Conservation (phyloP, 2,797 vertebrate species). For the Mionectes olivaceus region DNA sequence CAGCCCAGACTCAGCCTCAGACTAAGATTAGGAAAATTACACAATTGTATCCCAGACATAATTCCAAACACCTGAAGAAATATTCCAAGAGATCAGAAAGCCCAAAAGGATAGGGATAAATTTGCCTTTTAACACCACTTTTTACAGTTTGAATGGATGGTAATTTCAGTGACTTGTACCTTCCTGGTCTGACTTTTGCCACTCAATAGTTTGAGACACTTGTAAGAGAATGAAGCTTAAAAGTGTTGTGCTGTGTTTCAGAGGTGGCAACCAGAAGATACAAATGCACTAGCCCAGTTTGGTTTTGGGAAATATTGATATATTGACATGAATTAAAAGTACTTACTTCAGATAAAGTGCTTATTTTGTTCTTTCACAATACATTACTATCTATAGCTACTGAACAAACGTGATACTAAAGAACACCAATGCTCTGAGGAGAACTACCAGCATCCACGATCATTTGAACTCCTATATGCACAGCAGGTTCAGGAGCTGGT, state of each 20-base stretch:
- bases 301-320: neutral
- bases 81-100: neutral
- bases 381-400: neutral
- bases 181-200: neutral
- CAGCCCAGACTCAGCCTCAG: neutral
- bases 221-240: neutral
- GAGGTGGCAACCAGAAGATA: neutral
- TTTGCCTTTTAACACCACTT: neutral
- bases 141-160: neutral
- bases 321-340: neutral
- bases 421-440: neutral
- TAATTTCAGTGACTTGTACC: neutral
- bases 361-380: neutral
- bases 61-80: neutral
- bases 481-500: neutral
- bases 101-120: neutral
- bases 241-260: neutral
- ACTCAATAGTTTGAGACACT: neutral
- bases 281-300: neutral
- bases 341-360: neutral
- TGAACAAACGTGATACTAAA: neutral
- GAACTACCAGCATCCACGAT: neutral
- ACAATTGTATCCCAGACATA: neutral
- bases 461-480: neutral
- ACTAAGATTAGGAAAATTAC: neutral